Evolutionary conservation across 2,113 vertebrate genomes (phyloP).

Genomic region (Murina feae): DNA sequence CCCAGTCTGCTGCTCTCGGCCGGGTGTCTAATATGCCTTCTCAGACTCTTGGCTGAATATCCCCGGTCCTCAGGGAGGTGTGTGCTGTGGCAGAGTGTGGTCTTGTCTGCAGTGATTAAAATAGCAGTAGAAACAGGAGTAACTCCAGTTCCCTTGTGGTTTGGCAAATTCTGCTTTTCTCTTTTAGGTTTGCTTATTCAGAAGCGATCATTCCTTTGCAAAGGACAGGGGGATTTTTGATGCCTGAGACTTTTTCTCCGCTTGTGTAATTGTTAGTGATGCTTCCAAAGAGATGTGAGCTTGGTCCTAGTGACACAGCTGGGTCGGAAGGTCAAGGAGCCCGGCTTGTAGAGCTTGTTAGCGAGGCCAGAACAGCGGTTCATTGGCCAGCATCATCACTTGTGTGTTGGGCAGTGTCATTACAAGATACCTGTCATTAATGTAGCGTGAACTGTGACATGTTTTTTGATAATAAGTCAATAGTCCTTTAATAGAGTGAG

Average conservation of each 20-base stretch:
- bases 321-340: not conserved
- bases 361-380: not conserved
- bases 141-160: not conserved
- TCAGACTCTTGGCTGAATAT: not conserved
- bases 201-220: not conserved
- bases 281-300: not conserved
- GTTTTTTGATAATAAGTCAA: not conserved
- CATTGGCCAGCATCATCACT: not conserved
- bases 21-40: not conserved
- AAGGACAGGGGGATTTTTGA: not conserved
- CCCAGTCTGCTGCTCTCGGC: not conserved
- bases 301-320: not conserved
- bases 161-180: slow-evolving; percentile 10
- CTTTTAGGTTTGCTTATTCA: slow-evolving; percentile 12
- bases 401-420: not conserved
- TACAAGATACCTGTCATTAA: not conserved
- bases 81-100: not conserved
- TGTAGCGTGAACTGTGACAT: not conserved
- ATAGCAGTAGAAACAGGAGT: not conserved
- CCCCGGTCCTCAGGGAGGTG: not conserved
- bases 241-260: not conserved
- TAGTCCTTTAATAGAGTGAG: not conserved
- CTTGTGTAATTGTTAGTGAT: not conserved
- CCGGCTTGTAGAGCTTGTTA: not conserved
- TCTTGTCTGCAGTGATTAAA: slow-evolving; percentile 18